Percentiles rank a stretch among this genome's conserved stretches.
Evolutionary conservation across 1,140 invertebrate genomes (phyloP).

Genomic region (Drosophila teissieri): DNA sequence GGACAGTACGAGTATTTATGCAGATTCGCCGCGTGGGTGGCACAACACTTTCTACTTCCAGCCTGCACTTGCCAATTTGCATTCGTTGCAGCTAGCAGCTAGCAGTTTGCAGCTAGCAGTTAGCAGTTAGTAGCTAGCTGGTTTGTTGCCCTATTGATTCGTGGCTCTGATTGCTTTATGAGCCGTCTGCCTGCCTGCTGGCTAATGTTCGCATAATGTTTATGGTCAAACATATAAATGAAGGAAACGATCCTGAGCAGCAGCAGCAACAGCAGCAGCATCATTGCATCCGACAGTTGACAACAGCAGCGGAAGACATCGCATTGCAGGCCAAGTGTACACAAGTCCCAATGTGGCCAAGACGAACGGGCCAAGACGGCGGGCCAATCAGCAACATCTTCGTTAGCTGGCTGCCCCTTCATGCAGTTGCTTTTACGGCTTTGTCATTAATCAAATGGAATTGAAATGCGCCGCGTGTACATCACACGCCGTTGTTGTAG

Average conservation of each 20-base stretch:
- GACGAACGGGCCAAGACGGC: constrained; percentile 7
- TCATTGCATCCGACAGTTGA: constrained; percentile 72
- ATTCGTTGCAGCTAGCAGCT: constrained; percentile 47
- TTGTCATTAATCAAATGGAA: constrained; percentile 83
- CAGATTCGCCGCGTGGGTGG: constrained; percentile 68
- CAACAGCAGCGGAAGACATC: constrained; percentile 52
- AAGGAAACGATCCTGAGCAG: constrained; percentile 16
- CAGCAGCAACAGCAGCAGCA: constrained; percentile 53
- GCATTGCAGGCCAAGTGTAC: not conserved
- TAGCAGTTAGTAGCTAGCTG: not conserved
- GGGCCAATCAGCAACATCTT: constrained; percentile 80
- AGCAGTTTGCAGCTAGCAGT: constrained; percentile 30
- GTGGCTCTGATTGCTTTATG: constrained; percentile 55
- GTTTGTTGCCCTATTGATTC: constrained; percentile 26
- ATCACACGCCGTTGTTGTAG: constrained; percentile 67
- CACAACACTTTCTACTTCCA: constrained; percentile 68
- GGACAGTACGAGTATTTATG: constrained; percentile 54
- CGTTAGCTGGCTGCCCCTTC: constrained; percentile 45
- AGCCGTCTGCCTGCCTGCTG: constrained; percentile 45
- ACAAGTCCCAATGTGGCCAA: not conserved
- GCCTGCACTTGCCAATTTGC: constrained; percentile 53
- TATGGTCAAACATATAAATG: constrained; percentile 54
- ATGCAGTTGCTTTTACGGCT: constrained; percentile 79
- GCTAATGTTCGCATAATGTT: constrained; percentile 61
- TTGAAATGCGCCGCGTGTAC: constrained; percentile 81